Evolutionary conservation across 2,888 invertebrate genomes (phyloP).

Genomic region (Hartigia nigra): DNA sequence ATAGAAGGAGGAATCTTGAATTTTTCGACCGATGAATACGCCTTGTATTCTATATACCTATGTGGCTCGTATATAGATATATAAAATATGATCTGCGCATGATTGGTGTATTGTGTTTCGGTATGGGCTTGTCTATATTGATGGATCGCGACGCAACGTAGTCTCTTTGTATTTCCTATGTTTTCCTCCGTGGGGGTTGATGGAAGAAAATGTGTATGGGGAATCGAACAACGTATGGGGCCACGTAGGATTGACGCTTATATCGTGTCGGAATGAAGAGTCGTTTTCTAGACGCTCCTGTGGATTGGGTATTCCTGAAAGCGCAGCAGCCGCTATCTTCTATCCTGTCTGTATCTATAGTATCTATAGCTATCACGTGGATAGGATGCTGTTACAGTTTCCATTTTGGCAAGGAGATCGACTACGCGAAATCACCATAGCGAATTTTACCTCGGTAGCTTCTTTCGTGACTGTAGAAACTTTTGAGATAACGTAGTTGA

Average conservation of each 20-base stretch:
- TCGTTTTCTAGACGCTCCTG: slow-evolving; percentile 39
- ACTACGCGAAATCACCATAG: neutral
- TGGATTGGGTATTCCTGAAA: slow-evolving; percentile 31
- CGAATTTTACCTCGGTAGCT: neutral
- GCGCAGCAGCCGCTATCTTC: slow-evolving; percentile 7
- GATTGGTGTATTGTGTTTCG: slow-evolving; percentile 41
- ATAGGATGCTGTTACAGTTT: neutral
- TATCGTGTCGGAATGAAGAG: slow-evolving; percentile 36
- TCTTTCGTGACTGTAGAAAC: neutral
- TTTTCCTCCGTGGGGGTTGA: slow-evolving; percentile 18
- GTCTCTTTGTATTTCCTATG: slow-evolving; percentile 30
- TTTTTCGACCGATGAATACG: slow-evolving; percentile 13
- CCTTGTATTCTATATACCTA: neutral
- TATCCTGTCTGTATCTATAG: neutral
- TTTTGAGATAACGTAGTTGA: neutral
- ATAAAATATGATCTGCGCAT: slow-evolving; percentile 43
- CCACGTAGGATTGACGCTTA: slow-evolving; percentile 28
- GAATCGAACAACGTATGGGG: slow-evolving; percentile 28
- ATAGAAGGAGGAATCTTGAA: slow-evolving; percentile 17
- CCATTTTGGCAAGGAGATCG: neutral
- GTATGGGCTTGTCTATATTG: slow-evolving; percentile 27
- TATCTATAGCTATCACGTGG: neutral
- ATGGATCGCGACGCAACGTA: slow-evolving; percentile 36
- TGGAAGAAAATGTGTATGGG: slow-evolving; percentile 26
- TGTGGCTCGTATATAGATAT: slow-evolving; percentile 19